Evolutionary conservation across 1,140 invertebrate species (phyloP).

Genomic region (Drosophila mayri): DNA sequence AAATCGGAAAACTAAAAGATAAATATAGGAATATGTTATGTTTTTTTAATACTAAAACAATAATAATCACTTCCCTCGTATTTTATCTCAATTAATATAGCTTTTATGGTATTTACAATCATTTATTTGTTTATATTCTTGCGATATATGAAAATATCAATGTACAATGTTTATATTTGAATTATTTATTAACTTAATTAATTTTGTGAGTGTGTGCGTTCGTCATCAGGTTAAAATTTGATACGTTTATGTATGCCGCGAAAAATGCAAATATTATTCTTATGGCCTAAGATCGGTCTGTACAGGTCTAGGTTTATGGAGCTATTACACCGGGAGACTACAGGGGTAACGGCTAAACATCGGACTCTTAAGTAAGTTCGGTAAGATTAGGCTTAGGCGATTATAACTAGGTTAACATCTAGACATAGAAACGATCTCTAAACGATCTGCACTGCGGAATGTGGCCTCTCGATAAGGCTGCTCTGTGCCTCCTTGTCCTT

Average conservation of each 20-base stretch:
- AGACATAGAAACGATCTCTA: constrained; percentile 45
- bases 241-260: too few relatives aligned
- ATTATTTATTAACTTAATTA: constrained; percentile 35
- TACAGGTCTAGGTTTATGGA: constrained; percentile 46
- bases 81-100: not conserved
- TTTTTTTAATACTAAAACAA: not conserved
- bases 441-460: constrained; percentile 59
- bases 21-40: not conserved
- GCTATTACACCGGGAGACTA: constrained; percentile 5
- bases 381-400: constrained; percentile 63
- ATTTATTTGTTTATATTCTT: constrained; percentile 41
- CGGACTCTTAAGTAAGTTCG: constrained; percentile 68
- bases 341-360: constrained; percentile 20
- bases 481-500: constrained; percentile 78
- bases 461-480: constrained; percentile 72
- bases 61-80: not conserved
- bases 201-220: constrained; percentile 19
- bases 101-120: constrained; percentile 51
- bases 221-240: constrained; percentile 14
- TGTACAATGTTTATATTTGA: constrained; percentile 40
- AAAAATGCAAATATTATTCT: constrained; percentile 39
- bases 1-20: constrained; percentile 12
- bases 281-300: constrained; percentile 39
- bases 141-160: constrained; percentile 42
- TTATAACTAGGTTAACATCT: constrained; percentile 70